These are phyloP conservation scores for Hippocampus abdominalis DNA, from an alignment of 2,113 vertebrate genomes.

Conservation along the genomic window DNA sequence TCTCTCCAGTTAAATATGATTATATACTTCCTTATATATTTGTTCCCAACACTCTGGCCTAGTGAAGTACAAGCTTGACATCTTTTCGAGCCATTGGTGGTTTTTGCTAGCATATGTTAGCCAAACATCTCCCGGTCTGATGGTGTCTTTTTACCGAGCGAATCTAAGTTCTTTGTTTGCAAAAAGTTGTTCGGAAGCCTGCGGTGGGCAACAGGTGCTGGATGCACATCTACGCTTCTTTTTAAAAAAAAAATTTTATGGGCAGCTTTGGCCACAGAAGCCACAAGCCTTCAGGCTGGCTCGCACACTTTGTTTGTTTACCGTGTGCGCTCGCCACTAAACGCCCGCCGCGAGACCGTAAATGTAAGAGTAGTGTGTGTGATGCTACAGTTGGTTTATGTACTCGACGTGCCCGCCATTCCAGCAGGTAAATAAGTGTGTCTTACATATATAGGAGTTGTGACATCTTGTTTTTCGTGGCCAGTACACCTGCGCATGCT, in stretches of 20 bases:
- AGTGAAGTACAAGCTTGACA: too few species aligned
- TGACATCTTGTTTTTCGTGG: neutral
- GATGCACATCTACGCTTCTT: constrained; percentile 47
- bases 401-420: neutral
- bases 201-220: constrained; percentile 57
- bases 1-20: too few species aligned
- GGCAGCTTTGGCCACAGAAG: constrained; percentile 57
- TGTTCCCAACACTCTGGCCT: too few species aligned
- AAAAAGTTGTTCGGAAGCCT: neutral
- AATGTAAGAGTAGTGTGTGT: constrained; percentile 22
- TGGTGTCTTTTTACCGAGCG: neutral
- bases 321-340: constrained; percentile 37
- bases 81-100: too few species aligned
- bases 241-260: constrained; percentile 46
- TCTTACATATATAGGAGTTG: too few species aligned
- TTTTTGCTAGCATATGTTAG: too few species aligned
- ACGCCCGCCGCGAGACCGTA: constrained; percentile 27
- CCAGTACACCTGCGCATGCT: neutral
- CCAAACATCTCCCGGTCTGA: neutral
- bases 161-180: neutral
- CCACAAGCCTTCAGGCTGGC: constrained; percentile 53
- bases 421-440: neutral
- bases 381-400: neutral
- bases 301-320: constrained; percentile 56
- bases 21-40: too few species aligned